Percentiles rank a stretch among this genome's conserved stretches.
phyloP scores from a whole-genome alignment of 2,797 vertebrate genomes.

The Rhinophrynus dorsalis region DNA sequence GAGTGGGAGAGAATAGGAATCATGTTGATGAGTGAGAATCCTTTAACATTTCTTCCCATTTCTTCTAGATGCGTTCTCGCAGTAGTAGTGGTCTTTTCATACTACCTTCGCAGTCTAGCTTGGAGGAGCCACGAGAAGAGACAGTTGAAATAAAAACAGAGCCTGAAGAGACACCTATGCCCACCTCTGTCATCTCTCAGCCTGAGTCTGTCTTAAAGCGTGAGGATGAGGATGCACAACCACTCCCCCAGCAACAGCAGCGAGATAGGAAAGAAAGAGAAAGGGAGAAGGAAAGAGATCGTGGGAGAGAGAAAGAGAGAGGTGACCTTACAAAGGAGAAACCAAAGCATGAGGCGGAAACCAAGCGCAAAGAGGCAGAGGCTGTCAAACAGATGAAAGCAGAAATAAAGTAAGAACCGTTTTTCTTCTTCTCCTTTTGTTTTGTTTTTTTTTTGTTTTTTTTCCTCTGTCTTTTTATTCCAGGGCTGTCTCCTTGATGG shows the following conservation, averaged over 20 bases:
- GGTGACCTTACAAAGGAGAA: conserved; percentile 73
- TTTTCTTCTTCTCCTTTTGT: too few relatives aligned
- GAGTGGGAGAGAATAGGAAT: fast-evolving
- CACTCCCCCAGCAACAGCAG: conserved; percentile 68
- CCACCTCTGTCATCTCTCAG: conserved; percentile 57
- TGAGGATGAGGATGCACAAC: conserved; percentile 61
- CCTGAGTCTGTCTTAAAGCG: conserved; percentile 54
- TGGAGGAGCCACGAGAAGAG: conserved; percentile 89
- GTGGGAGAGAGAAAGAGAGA: conserved; percentile 81
- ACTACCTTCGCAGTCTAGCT: conserved; percentile 89
- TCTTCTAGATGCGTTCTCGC: conserved; percentile 75
- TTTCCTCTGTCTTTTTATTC: too few relatives aligned
- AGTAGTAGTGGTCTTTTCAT: conserved; percentile 75
- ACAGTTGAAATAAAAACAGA: conserved; percentile 78
- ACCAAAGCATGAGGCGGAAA: conserved; percentile 70
- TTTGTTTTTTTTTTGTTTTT: neutral
- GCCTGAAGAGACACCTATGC: conserved; percentile 75
- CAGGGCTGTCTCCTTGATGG: neutral
- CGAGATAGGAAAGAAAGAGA: conserved; percentile 71
- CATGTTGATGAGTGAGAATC: neutral
- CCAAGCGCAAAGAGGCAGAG: conserved; percentile 92
- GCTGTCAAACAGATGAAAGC: conserved; percentile 85
- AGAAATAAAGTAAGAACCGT: conserved; percentile 86
- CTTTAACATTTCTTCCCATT: neutral
- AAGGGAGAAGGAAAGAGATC: conserved; percentile 80